A percentile compares a stretch with the other conserved stretches of the same genome.
These are phyloP conservation scores for Ariolimax columbianus DNA, from an alignment of 2,888 invertebrate species.

Conservation along the genomic window DNA sequence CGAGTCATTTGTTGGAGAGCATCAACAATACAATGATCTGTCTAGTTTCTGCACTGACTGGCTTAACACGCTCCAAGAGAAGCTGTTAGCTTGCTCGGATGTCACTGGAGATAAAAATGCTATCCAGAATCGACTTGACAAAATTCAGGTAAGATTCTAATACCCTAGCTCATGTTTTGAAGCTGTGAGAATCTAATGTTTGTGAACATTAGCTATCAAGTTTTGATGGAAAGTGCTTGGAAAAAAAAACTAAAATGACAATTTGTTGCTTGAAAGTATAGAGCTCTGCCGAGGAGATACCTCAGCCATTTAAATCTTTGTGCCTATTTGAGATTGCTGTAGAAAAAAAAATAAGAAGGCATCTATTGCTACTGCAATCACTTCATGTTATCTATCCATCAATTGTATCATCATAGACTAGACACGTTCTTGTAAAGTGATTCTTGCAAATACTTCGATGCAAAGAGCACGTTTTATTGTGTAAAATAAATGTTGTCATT, in stretches of 20 bases:
- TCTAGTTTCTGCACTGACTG: constrained; percentile 80
- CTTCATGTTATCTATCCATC: no score
- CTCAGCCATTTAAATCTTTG: no score
- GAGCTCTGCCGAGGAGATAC: no score
- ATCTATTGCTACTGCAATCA: no score
- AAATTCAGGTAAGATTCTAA: constrained; percentile 85
- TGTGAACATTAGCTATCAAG: not conserved
- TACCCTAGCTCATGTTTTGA: no score
- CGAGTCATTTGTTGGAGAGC: constrained; percentile 89
- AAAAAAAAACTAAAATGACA: no score
- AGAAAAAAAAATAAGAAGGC: no score
- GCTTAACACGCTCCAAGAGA: constrained; percentile 93
- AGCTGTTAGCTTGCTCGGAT: constrained; percentile 88
- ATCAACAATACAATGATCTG: constrained; percentile 84
- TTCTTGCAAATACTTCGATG: not conserved
- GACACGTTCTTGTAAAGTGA: no score
- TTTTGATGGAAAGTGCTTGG: not conserved
- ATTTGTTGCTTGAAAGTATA: no score
- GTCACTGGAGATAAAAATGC: constrained; percentile 91
- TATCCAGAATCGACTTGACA: constrained; percentile 88
- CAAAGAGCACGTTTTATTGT: not conserved
- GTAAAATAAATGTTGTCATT: not conserved
- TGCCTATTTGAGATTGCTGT: no score
- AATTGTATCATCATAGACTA: no score
- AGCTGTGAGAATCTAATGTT: not conserved